phyloP scores from a whole-genome alignment of 2,113 vertebrate species.

The Seriola rivoliana region DNA sequence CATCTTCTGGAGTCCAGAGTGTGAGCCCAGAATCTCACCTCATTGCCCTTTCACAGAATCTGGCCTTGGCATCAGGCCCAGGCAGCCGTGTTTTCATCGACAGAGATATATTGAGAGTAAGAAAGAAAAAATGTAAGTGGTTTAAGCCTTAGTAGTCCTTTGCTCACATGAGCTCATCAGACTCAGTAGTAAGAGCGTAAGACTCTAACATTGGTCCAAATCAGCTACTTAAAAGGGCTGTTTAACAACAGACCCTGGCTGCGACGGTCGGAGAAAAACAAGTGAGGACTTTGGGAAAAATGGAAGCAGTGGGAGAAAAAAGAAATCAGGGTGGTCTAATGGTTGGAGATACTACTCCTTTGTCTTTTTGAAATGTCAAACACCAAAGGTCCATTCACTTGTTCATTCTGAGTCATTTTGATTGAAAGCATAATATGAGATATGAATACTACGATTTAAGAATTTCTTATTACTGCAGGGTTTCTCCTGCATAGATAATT shows the following conservation, averaged over 20 bases:
- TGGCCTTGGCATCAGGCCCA: conserved; percentile 40
- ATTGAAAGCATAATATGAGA: not conserved
- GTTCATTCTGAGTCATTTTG: not conserved
- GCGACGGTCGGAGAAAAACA: conserved; percentile 23
- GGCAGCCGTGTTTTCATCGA: conserved; percentile 39
- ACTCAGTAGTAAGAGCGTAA: conserved; percentile 26
- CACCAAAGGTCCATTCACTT: not conserved
- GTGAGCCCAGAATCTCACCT: conserved; percentile 70
- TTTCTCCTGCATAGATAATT: no score
- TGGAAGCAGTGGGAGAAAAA: conserved; percentile 6
- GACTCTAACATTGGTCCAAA: conserved; percentile 21
- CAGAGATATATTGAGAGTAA: conserved; percentile 46
- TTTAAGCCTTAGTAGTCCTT: conserved; percentile 46
- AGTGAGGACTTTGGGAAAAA: conserved; percentile 35
- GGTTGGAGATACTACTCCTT: not conserved
- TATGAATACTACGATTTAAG: not conserved
- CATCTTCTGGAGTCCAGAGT: conserved; percentile 47
- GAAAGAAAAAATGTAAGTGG: conserved; percentile 21
- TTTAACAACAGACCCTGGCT: conserved; percentile 44
- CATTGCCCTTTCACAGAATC: conserved; percentile 64
- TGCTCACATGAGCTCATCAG: conserved; percentile 29
- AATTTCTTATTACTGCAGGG: not conserved
- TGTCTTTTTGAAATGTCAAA: conserved; percentile 18
- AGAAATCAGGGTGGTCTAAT: conserved; percentile 30
- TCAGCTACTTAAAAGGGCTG: conserved; percentile 41